Percentiles rank a stretch among this genome's conserved stretches.
phyloP scores from a whole-genome alignment of 2,797 vertebrate species.

The Chelmon rostratus region DNA sequence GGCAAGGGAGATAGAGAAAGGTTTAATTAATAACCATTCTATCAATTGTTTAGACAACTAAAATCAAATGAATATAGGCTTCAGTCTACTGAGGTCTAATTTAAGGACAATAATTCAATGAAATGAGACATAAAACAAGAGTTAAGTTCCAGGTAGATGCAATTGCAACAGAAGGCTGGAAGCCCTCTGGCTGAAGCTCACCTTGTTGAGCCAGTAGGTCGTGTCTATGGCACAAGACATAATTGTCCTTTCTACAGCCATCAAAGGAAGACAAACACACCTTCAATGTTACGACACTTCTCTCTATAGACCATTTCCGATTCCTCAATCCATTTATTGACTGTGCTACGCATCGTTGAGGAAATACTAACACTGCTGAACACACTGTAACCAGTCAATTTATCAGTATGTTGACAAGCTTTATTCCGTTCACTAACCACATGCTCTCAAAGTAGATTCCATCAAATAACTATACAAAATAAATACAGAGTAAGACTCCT shows the following conservation, averaged over 20 bases:
- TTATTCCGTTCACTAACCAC: conserved; percentile 30
- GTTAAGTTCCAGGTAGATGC: conserved; percentile 26
- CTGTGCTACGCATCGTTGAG: not conserved
- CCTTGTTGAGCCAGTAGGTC: conserved; percentile 76
- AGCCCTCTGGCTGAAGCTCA: conserved; percentile 49
- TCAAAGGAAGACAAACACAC: conserved; percentile 60
- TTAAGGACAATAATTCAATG: not conserved
- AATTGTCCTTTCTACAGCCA: conserved; percentile 56
- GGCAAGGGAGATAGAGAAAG: conserved; percentile 1
- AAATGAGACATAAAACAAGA: conserved; percentile 5
- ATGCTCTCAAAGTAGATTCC: conserved; percentile 5
- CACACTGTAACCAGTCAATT: conserved; percentile 15
- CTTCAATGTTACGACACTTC: conserved; percentile 36
- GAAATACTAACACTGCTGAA: conserved; percentile 10
- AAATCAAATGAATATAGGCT: not conserved
- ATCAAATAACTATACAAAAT: conserved; percentile 31
- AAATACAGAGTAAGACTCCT: conserved; percentile 25
- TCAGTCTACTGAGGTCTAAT: conserved; percentile 2
- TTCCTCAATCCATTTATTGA: conserved; percentile 20
- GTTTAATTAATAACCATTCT: conserved; percentile 12
- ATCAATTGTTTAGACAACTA: not conserved
- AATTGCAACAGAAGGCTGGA: conserved; percentile 28
- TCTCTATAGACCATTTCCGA: conserved; percentile 34
- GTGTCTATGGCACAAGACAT: conserved; percentile 60
- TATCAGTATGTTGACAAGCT: conserved; percentile 11